Percentiles rank a stretch among this genome's conserved stretches.
These are phyloP conservation scores for Drosophila littoralis DNA, from an alignment of 1,140 invertebrate species.

Conservation along the genomic window DNA sequence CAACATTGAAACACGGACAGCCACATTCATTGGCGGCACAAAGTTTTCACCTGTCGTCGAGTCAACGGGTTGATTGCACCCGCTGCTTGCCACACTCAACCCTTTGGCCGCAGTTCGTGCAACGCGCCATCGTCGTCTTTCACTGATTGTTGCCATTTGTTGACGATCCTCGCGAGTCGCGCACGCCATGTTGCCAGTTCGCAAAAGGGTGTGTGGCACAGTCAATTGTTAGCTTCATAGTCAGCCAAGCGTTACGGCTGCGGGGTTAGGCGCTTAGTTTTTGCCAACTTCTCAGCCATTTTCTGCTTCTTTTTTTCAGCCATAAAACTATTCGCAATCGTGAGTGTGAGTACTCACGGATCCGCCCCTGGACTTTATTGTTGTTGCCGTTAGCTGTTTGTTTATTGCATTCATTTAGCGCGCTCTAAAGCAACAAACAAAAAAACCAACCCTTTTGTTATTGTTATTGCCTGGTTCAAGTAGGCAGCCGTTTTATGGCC, in stretches of 20 bases:
- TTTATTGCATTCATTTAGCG: constrained; percentile 78
- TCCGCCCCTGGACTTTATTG: constrained; percentile 29
- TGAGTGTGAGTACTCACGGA: constrained; percentile 18
- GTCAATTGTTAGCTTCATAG: constrained; percentile 13
- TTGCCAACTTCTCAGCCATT: constrained; percentile 24
- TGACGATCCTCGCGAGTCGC: constrained; percentile 51
- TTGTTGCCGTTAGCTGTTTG: constrained; percentile 41
- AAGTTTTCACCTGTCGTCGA: constrained; percentile 77
- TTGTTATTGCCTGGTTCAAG: constrained; percentile 42
- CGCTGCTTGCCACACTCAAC: constrained; percentile 32
- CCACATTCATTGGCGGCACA: constrained; percentile 70
- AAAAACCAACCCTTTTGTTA: constrained; percentile 27
- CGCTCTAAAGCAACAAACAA: constrained; percentile 35
- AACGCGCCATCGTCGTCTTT: neutral
- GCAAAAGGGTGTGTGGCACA: constrained; percentile 25
- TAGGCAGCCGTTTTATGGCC: constrained; percentile 60
- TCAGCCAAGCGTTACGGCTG: constrained; percentile 44
- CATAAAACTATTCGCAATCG: constrained; percentile 51
- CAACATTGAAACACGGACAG: constrained; percentile 17
- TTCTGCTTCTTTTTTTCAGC: constrained; percentile 4
- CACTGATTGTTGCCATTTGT: constrained; percentile 76
- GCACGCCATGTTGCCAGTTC: constrained; percentile 38
- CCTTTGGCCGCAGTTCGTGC: neutral
- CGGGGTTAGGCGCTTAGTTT: neutral
- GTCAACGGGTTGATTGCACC: constrained; percentile 74